phyloP scores from a whole-genome alignment of 2,113 vertebrate species.

The Irena cyanogastra region DNA sequence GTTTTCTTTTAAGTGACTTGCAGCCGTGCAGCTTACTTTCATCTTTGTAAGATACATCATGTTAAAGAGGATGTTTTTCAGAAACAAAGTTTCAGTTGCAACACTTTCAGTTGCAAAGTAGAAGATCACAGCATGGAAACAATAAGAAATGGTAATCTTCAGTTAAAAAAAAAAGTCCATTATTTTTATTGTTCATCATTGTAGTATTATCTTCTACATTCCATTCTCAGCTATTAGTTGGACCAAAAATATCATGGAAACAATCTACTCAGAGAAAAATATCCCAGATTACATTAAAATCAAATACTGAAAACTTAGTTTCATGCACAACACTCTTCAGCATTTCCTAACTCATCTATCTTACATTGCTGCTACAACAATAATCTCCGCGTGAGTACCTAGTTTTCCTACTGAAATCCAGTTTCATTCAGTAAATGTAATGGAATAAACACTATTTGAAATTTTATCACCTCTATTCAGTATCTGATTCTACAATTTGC shows the following conservation, averaged over 20 bases:
- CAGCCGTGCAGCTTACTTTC: not conserved
- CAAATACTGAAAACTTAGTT: not conserved
- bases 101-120: not conserved
- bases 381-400: not conserved
- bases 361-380: not conserved
- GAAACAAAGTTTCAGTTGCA: no score
- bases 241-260: not conserved
- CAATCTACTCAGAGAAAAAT: not conserved
- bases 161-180: not conserved
- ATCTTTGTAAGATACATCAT: not conserved
- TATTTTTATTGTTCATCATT: not conserved
- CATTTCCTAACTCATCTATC: not conserved
- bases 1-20: conserved; percentile 29
- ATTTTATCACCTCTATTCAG: not conserved
- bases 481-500: not conserved
- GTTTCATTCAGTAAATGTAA: not conserved
- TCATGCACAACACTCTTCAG: not conserved
- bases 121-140: not conserved
- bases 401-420: not conserved
- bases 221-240: not conserved
- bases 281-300: not conserved
- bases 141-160: not conserved
- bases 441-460: not conserved
- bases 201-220: not conserved
- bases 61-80: no score